Percentiles rank a stretch among this genome's conserved stretches.
Evolutionary conservation across 2,888 invertebrate species (phyloP).

Genomic region (Drosophila stalkeri): DNA sequence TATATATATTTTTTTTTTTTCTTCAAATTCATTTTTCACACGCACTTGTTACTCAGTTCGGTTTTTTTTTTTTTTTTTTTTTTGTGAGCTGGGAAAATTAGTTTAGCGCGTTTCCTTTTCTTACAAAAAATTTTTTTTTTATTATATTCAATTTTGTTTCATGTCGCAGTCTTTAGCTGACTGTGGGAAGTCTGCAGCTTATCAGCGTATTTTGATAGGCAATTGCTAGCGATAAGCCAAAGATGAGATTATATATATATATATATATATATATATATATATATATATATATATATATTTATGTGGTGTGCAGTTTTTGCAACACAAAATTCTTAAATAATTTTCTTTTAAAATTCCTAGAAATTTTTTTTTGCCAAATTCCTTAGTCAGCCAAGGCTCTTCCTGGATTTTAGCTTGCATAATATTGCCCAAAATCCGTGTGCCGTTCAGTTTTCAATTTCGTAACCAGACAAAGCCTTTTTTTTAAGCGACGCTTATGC

Average conservation of each 20-base stretch:
- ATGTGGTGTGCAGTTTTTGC: too few species aligned
- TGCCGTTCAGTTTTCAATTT: neutral
- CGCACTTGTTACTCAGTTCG: constrained; percentile 64
- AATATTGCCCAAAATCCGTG: constrained; percentile 43
- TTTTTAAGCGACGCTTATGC: constrained; percentile 36
- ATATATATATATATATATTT: neutral
- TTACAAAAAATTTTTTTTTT: constrained; percentile 11
- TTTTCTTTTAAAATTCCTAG: neutral
- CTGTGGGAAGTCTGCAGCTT: constrained; percentile 29
- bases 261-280: neutral
- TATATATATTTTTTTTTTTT: too few species aligned
- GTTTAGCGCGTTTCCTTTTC: constrained; percentile 44
- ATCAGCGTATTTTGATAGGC: constrained; percentile 16
- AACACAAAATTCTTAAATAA: too few species aligned
- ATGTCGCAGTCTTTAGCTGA: constrained; percentile 13
- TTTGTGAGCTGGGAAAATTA: constrained; percentile 73
- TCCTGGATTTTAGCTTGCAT: constrained; percentile 32
- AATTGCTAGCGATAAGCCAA: constrained; percentile 15
- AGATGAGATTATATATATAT: neutral
- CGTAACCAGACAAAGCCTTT: constrained; percentile 40
- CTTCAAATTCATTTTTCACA: constrained; percentile 44
- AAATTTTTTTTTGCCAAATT: neutral
- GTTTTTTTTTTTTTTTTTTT: neutral
- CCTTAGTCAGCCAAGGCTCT: neutral
- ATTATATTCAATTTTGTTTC: constrained; percentile 35